phyloP scores from a whole-genome alignment of 2,797 vertebrate species.

The Perodicticus potto region DNA sequence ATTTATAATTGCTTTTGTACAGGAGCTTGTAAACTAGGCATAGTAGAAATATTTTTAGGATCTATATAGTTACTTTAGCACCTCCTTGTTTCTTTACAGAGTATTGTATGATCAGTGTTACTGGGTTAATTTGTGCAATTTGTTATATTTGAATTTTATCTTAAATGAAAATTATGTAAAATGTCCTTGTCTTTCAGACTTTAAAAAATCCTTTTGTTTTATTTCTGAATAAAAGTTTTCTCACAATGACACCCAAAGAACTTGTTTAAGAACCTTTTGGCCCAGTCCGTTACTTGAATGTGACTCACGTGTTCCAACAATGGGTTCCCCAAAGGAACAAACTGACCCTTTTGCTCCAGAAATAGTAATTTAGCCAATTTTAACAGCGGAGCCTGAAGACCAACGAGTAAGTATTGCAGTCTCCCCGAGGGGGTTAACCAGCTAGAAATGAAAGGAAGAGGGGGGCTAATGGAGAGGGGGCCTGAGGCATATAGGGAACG shows the following conservation, averaged over 20 bases:
- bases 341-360: background rate
- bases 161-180: constrained; percentile 89
- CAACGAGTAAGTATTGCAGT: background rate
- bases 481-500: background rate
- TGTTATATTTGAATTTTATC: constrained; percentile 92
- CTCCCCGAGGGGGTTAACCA: constrained; percentile 60
- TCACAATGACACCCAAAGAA: constrained; percentile 36
- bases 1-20: constrained; percentile 98
- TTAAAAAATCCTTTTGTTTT: constrained; percentile 74
- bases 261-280: background rate
- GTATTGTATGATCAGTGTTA: constrained; percentile 92
- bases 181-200: constrained; percentile 80
- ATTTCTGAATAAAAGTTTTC: constrained; percentile 88
- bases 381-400: constrained; percentile 27
- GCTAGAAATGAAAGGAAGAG: constrained; percentile 7
- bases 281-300: background rate
- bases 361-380: constrained; percentile 11
- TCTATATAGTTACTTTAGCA: constrained; percentile 86
- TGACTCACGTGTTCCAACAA: background rate
- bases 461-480: background rate
- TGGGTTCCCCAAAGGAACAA: constrained; percentile 48
- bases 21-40: constrained; percentile 91
- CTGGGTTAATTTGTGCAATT: constrained; percentile 93
- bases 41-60: constrained; percentile 91
- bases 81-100: constrained; percentile 88